Evolutionary conservation across 2,888 invertebrate species (phyloP).

Genomic region (Cheilosia vulpina): DNA sequence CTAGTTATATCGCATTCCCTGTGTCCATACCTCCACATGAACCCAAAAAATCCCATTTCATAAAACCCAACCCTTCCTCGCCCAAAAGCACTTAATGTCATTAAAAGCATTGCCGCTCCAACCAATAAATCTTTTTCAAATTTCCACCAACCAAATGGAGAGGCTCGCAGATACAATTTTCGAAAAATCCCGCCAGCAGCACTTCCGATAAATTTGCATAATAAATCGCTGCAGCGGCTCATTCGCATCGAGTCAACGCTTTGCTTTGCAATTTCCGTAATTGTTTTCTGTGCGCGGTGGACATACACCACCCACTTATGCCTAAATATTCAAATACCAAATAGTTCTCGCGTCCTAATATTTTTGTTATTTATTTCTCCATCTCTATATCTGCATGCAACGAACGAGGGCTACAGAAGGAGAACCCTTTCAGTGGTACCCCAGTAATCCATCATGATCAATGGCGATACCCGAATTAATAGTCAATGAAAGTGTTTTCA

Average conservation of each 20-base stretch:
- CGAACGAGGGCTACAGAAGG: not conserved
- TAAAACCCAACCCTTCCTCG: not conserved
- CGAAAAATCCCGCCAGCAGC: constrained; percentile 16
- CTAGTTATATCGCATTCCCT: no score
- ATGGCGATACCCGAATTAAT: constrained; percentile 59
- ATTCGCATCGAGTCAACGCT: constrained; percentile 65
- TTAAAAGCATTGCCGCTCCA: constrained; percentile 17
- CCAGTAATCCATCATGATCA: constrained; percentile 65
- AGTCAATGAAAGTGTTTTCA: constrained; percentile 65
- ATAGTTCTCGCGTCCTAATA: constrained; percentile 40
- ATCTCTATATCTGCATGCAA: not conserved
- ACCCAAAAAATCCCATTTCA: not conserved
- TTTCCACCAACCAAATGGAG: constrained; percentile 6
- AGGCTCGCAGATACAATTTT: constrained; percentile 14
- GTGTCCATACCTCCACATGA: not conserved
- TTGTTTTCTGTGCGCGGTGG: constrained; percentile 55
- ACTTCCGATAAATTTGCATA: constrained; percentile 69
- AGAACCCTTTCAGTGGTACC: constrained; percentile 17
- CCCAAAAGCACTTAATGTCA: constrained; percentile 3
- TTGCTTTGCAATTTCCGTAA: constrained; percentile 72
- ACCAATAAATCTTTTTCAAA: constrained; percentile 4
- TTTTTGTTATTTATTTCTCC: constrained; percentile 45
- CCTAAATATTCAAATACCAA: constrained; percentile 53
- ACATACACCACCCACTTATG: not conserved
- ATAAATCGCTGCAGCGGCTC: constrained; percentile 70